Evolutionary conservation across 2,888 invertebrate genomes (phyloP), one percentile per base, ranked within the genome.

Genomic region (Lordiphosa fenestrarum): DNA sequence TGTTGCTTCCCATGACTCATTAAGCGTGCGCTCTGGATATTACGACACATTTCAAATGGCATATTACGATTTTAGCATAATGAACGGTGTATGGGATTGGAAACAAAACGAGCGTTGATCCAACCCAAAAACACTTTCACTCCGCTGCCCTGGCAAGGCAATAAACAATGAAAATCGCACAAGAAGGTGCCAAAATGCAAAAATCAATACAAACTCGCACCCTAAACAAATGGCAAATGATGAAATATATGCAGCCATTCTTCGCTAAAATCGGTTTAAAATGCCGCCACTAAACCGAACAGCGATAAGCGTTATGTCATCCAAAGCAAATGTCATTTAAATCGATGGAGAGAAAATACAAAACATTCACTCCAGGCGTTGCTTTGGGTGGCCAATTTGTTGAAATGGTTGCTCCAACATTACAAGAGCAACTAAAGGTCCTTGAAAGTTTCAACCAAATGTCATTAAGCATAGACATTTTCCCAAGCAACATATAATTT

Each of bases 111-210:
- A 53, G 53, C 42, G 33, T 25, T 46, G 50, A 42, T 21, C 25
- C 52, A 53, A 53, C 54, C 40, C 30, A 25, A 58, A 58, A 65
- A 59, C 70, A 57, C 76, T 76, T 76, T 76, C 76, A 60, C 76
- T 51, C 33, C 7, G 40, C 6, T 12, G 19, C 10, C 10, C 15
- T 6, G 44, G 15, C 33, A 30, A 23, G 37, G 21, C 38, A 38
- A 35, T 15, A 42, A 47, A 52, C 64, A 64, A 66, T 52, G 48
- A 10, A 58, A 48, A 39, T 58, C 36, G 57, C 66, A 50, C 48
- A 55, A 82, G 63, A 72, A 72, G 80, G 62, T 69, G 80, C 57
- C 66, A 74, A 82, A 78, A 50, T 36, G 40, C 37, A 41, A 44
- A 49, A 9, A 15, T 40, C 15, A 19, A 40, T 36, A 36, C 12